phyloP scores from a whole-genome alignment of 2,888 invertebrate species.

The Phortica okadai region DNA sequence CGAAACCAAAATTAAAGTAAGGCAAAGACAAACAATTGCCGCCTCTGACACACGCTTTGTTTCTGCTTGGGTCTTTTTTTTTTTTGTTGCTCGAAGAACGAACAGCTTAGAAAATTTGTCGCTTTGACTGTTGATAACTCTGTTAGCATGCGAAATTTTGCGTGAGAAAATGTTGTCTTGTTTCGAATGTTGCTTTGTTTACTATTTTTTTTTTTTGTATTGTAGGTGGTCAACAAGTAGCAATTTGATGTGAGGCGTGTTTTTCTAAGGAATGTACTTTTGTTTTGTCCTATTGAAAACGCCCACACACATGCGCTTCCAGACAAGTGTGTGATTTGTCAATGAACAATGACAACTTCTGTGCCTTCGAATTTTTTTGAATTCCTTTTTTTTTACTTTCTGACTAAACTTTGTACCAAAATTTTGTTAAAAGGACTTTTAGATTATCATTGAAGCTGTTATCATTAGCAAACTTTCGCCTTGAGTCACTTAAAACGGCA shows the following conservation, averaged over 20 bases:
- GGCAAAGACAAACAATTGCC: not conserved
- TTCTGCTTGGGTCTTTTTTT: not conserved
- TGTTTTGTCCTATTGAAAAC: slow-evolving; percentile 2
- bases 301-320: not conserved
- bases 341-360: too few relatives aligned
- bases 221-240: not conserved
- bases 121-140: not conserved
- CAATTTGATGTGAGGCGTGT: not conserved
- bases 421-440: too few relatives aligned
- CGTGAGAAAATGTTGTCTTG: slow-evolving; percentile 8
- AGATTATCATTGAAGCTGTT: too few relatives aligned
- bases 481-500: not conserved
- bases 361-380: too few relatives aligned
- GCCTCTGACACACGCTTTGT: not conserved
- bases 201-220: not conserved
- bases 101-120: too few relatives aligned
- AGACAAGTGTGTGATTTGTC: not conserved
- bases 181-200: not conserved
- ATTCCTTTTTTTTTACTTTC: too few relatives aligned
- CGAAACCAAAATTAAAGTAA: slow-evolving; percentile 8
- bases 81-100: not conserved
- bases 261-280: not conserved
- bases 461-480: too few relatives aligned
- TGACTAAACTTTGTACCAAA: too few relatives aligned
- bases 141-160: slow-evolving; percentile 18